Evolutionary conservation across 2,888 invertebrate genomes (phyloP), one percentile per base, ranked within the genome.

Genomic region (Drosophila helvetica): DNA sequence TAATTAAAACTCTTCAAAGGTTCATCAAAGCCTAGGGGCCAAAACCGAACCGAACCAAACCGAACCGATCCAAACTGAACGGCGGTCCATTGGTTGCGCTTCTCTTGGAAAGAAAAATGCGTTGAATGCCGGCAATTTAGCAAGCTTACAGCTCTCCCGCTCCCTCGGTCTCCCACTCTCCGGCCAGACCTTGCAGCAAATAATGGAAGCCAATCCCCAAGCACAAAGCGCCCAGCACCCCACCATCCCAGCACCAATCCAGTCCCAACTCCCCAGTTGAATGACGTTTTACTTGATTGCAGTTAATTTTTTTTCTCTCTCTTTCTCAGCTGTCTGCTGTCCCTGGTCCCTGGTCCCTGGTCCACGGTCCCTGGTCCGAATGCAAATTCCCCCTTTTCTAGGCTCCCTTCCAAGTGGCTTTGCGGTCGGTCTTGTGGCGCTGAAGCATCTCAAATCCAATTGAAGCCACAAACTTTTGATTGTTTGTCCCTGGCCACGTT

Each of bases 241-340:
- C 63, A 68, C 74, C 48, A 47, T 17, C 33, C 38, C 30, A 30
- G 51, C 19, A 6, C 45, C 27, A 47, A 56, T 63, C 47, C 42
- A 54, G 57, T 43, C 8, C 57, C 58, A 25, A 57, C 58, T 61
- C 56, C 45, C 60, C 56, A 66, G 80, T 79, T 83, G 83, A 83
- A 83, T 83, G 83, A 83, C 89, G 89, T 78, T 86, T 88, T 74
- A 79, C 79, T 84, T 89, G 89, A 90, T 89, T 90, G 89, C 89
- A 88, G 84, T 88, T 89, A 87, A 89, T 90, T 90, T 90, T 77
- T 52, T 50, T 52, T 53, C 48, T 55, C 33, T 54, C 53, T 15
- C 54, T 69, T 50, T 47, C 33, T 50, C 56, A 38, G 38, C 38
- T 22, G 45, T 53, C 54, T 42, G 38, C 43, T 38, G 60, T 48